Percentiles rank a stretch among this genome's conserved stretches.
These are phyloP conservation scores for Aldrovandia affinis DNA, from an alignment of 2,797 vertebrate genomes.

Conservation along the genomic window DNA sequence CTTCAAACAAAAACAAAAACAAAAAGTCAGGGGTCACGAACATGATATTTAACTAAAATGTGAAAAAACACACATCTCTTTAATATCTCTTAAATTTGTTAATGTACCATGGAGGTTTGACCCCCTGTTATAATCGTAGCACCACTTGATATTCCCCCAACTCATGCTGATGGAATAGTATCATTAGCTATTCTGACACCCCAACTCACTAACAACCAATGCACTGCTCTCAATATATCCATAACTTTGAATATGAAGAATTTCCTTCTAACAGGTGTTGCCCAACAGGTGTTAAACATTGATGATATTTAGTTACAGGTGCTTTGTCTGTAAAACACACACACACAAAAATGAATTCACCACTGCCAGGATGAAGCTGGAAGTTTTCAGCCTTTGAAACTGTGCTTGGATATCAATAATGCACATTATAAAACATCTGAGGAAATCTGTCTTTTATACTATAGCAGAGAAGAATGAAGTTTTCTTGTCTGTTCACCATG, in stretches of 20 bases:
- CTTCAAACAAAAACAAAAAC: too few relatives aligned
- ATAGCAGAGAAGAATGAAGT: not conserved
- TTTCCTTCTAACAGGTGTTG: not conserved
- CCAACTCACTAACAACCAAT: not conserved
- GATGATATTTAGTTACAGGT: conserved; percentile 16
- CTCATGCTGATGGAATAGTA: too few relatives aligned
- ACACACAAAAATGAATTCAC: not conserved
- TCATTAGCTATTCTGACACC: too few relatives aligned
- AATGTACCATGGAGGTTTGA: too few relatives aligned
- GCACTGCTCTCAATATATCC: not conserved
- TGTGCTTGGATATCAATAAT: conserved; percentile 2
- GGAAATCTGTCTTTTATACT: not conserved
- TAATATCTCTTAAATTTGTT: too few relatives aligned
- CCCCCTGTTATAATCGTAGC: too few relatives aligned
- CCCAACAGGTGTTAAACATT: conserved; percentile 10
- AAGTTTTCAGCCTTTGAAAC: not conserved
- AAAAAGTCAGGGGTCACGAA: too few relatives aligned
- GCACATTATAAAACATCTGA: conserved; percentile 3
- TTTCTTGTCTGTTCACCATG: not conserved
- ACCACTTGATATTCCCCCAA: too few relatives aligned
- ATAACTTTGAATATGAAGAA: not conserved
- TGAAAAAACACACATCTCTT: too few relatives aligned
- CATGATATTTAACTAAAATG: too few relatives aligned
- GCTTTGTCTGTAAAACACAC: not conserved
- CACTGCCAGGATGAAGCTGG: not conserved